Evolutionary conservation across 2,113 vertebrate genomes (phyloP), one percentile per base, ranked within the genome.

Genomic region (Phaetusa simplex): DNA sequence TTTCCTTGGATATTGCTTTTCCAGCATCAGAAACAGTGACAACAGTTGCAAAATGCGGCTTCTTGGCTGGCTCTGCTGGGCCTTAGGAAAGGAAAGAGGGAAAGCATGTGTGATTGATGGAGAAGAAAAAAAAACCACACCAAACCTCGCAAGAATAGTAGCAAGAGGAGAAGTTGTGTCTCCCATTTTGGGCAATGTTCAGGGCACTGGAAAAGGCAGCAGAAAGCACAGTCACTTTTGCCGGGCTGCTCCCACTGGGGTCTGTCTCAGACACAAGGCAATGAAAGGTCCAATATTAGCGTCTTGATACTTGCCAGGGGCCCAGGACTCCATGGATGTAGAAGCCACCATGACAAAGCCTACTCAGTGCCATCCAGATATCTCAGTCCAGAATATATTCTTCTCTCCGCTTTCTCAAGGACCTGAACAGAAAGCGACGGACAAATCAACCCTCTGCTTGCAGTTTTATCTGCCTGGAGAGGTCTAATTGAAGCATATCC

Each of bases 1-100:
- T 93, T 80, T 83, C 85, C 83, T 91, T 9, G 38, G 42, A 6
- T 81, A 49, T 55, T 85, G 42, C 81, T 82, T 89, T 95, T 64
- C 49, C 73, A 87, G 78, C 74, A 67, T 64, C 86, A 84, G 76
- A 92, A 94, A 43, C 34, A 77, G 45, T 30, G 47, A 42, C 22
- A 70, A 20, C 47, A 36, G 52, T 65, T 87, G 65, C 65, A 90
- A 88, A 90, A 80, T 45, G 50, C 3, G 30, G 40, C 24, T 64
- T 85, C 36, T 92, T 95, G 80, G 91, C 55, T 83, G 72, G 50
- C 59, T 84, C 17, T 62, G 17, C 59, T 5, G 9, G 15, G 56
- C 59, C 21, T 79, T 72, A 30, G 61, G 27, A 59, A 77, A 43
- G 23, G 38, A 65, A 61, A 65, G 76, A 88, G 52, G 45, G 58